Evolutionary conservation across 2,797 vertebrate species (phyloP).

Genomic region (Cottoperca gobio): DNA sequence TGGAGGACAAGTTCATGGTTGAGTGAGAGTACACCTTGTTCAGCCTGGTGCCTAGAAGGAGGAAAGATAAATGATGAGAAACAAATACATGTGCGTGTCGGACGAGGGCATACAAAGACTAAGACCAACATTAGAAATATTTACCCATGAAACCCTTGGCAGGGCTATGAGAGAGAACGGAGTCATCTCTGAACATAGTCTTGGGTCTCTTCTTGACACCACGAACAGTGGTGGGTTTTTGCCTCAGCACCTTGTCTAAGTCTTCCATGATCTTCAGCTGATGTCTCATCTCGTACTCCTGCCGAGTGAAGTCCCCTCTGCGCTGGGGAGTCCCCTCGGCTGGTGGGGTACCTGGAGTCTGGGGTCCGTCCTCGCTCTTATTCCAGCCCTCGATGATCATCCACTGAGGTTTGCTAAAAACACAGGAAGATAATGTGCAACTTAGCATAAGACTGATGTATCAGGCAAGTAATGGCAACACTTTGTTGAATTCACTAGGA

Average conservation of each 20-base stretch:
- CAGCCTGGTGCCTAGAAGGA: constrained; percentile 85
- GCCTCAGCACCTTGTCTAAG: constrained; percentile 91
- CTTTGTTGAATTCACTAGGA: background rate
- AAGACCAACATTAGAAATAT: background rate
- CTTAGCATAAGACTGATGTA: background rate
- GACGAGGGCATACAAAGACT: background rate
- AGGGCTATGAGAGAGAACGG: constrained; percentile 89
- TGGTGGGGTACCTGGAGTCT: constrained; percentile 78
- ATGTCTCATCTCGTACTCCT: constrained; percentile 90
- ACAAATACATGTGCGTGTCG: background rate
- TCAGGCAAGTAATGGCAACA: background rate
- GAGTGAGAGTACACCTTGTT: constrained; percentile 95
- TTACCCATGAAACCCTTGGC: constrained; percentile 91
- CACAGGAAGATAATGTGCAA: background rate
- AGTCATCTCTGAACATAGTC: constrained; percentile 92
- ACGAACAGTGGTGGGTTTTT: constrained; percentile 87
- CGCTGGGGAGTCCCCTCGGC: constrained; percentile 82
- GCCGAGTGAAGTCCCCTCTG: constrained; percentile 89
- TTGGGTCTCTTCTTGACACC: constrained; percentile 90
- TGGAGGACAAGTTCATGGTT: constrained; percentile 91
- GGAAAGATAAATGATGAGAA: background rate
- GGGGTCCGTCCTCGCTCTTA: constrained; percentile 76
- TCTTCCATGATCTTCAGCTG: constrained; percentile 96
- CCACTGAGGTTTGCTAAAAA: constrained; percentile 82
- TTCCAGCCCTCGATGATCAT: constrained; percentile 83